Percentiles rank a stretch among this genome's conserved stretches.
These are phyloP conservation scores for Alaudala cheleensis DNA, from an alignment of 2,113 vertebrate species.

Conservation along the genomic window DNA sequence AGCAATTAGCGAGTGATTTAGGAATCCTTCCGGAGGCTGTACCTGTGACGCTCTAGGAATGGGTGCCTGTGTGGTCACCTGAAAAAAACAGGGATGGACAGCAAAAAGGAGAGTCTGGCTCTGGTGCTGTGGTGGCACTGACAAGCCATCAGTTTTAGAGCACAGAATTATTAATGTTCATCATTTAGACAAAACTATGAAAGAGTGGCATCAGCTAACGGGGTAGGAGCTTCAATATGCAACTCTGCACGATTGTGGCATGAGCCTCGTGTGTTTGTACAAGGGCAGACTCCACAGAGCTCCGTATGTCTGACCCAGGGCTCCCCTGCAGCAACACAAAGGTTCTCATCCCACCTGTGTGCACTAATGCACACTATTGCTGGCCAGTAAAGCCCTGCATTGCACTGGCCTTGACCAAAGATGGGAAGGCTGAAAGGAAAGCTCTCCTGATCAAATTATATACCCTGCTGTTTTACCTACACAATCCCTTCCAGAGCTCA, in stretches of 20 bases:
- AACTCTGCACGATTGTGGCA: not conserved
- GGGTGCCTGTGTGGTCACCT: not conserved
- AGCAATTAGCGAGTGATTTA: too few relatives aligned
- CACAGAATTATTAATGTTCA: not conserved
- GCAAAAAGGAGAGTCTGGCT: not conserved
- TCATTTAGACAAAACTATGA: not conserved
- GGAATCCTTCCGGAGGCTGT: not conserved
- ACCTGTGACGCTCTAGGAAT: not conserved
- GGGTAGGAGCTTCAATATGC: not conserved
- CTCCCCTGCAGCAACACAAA: not conserved
- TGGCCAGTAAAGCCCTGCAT: not conserved
- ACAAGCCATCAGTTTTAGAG: not conserved
- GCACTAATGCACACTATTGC: not conserved
- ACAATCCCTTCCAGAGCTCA: not conserved
- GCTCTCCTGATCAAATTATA: not conserved
- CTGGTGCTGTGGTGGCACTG: not conserved
- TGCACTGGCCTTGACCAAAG: not conserved
- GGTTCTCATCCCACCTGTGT: not conserved
- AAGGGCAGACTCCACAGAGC: not conserved
- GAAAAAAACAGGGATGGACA: not conserved
- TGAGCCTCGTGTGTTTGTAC: fast-evolving
- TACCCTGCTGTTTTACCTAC: not conserved
- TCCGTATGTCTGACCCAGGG: not conserved
- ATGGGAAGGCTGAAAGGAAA: not conserved
- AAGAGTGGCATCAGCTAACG: fast-evolving